Base-by-base conservation (phyloP, 2,113 vertebrate genomes). In the Leucosticte australis region DNA sequence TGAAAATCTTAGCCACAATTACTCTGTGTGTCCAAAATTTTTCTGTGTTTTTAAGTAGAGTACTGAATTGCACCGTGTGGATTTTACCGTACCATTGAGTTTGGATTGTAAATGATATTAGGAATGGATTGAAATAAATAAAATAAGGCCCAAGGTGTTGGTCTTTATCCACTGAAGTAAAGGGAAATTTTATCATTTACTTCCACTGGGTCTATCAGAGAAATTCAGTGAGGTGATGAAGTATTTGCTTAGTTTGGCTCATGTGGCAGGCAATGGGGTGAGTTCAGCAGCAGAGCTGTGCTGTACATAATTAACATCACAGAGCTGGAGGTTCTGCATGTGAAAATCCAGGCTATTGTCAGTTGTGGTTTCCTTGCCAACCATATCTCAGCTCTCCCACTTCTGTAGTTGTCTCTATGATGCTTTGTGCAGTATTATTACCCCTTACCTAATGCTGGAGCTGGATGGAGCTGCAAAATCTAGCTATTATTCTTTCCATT, bases 311-410 rank as follows among this genome's bases (percentile, higher is more conserved):
- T 96, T 95, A 96, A 89, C 89, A 92, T 94, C 67, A 92, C 89
- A 93, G 88, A 87, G 92, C 80, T 86, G 88, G 60, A 56, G 93
- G 64, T 96, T 95, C 95, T 96, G 94, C 86, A 93, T 96, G 94
- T 90, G 89, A 96, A 96, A 96, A 95, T 92, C 83, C 86, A 84
- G 73, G 64, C 94, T 94, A 93, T 95, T 94, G 94, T 96, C 95
- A 93, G 60, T 90, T 92, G 93, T 94, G 88, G 95, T 97, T 97
- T 97, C 95, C 95, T 96, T 97, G 96, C 95, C 96, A 97, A 96
- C 93, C 94, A 83, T 96, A 96, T 96, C 95, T 97, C 92, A 64
- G 94, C 94, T 86, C 86, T 92, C 15, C 2, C 90, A 73, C 88
- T 95, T 96, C 86, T 95, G 73, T 92, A 82, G 88, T 92, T 94